Evolutionary conservation across 2,113 vertebrate species (phyloP).

Genomic region (Grammomys surdaster): DNA sequence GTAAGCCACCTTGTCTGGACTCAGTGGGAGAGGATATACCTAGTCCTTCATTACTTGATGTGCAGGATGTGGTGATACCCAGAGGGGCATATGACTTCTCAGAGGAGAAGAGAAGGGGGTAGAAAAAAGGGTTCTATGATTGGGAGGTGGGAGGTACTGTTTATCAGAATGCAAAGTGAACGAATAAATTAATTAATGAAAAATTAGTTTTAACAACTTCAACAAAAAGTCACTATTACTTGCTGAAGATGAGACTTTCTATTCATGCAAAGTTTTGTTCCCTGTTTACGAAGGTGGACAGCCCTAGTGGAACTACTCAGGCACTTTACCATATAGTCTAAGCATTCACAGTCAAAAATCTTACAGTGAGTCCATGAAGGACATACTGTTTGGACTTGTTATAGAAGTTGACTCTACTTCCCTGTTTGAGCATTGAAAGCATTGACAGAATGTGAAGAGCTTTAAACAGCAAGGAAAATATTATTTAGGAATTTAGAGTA

Average conservation of each 20-base stretch:
- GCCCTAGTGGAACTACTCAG: background rate
- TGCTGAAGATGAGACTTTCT: background rate
- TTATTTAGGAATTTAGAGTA: background rate
- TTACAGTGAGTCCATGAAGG: background rate
- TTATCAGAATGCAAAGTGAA: too few species aligned
- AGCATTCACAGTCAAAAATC: background rate
- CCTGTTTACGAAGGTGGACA: background rate
- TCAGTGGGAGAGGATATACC: too few species aligned
- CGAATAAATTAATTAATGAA: too few species aligned
- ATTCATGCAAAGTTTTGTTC: background rate
- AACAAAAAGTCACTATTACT: background rate
- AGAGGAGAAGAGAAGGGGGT: too few species aligned
- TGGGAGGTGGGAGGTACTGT: too few species aligned
- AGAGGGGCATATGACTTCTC: too few species aligned
- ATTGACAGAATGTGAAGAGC: background rate
- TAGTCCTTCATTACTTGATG: too few species aligned
- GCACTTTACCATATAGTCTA: background rate
- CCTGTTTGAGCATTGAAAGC: background rate
- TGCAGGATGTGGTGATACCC: too few species aligned
- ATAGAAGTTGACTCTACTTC: background rate
- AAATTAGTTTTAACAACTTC: too few species aligned
- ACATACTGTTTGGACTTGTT: background rate
- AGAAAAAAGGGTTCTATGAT: too few species aligned
- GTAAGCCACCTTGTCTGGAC: too few species aligned
- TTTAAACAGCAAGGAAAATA: constrained; percentile 10